phyloP scores from a whole-genome alignment of 1,140 invertebrate genomes.

The Stegodyphus dumicola region DNA sequence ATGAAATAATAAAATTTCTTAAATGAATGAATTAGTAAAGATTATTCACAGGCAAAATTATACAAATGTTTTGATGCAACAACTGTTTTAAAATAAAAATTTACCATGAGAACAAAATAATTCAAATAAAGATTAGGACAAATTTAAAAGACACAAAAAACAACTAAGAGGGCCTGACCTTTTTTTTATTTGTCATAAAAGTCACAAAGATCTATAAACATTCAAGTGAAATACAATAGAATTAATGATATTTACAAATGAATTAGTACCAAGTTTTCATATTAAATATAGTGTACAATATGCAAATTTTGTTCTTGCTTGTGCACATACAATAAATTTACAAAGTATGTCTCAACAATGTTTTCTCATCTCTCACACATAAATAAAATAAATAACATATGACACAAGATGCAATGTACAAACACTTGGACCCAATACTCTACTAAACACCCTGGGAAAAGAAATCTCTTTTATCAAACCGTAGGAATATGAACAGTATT shows the following conservation, averaged over 20 bases:
- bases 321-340: slow-evolving; percentile 22
- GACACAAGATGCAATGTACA: slow-evolving; percentile 20
- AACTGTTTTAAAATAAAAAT: too few species aligned
- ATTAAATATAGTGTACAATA: slow-evolving; percentile 30
- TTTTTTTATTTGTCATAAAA: slow-evolving; percentile 59
- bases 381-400: slow-evolving; percentile 1
- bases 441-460: neutral
- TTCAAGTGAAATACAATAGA: slow-evolving; percentile 55
- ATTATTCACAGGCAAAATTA: too few species aligned
- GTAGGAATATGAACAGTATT: slow-evolving; percentile 1
- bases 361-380: neutral
- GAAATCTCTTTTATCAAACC: neutral
- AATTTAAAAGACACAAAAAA: neutral
- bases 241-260: slow-evolving; percentile 54
- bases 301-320: slow-evolving; percentile 43
- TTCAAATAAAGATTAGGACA: neutral
- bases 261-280: slow-evolving; percentile 45
- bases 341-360: neutral
- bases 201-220: slow-evolving; percentile 61
- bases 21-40: too few species aligned
- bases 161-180: slow-evolving; percentile 2
- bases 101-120: too few species aligned
- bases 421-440: slow-evolving; percentile 45
- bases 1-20: too few species aligned
- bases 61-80: too few species aligned